phyloP scores from a whole-genome alignment of 64 coral and sea anemone genomes.

The Montipora capricornis region DNA sequence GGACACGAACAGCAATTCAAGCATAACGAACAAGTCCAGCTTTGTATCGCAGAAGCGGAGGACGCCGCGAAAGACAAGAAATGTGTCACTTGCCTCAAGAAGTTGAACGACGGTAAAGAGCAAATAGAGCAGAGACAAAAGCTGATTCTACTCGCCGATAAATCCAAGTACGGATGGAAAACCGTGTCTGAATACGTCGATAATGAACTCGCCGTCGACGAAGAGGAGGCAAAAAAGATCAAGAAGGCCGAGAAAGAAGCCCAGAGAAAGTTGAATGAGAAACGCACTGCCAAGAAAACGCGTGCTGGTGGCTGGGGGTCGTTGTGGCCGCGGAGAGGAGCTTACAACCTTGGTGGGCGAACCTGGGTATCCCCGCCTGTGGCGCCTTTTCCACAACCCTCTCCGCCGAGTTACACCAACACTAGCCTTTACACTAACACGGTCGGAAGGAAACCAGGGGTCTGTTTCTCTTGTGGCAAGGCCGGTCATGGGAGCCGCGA shows the following conservation, averaged over 20 bases:
- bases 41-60: not conserved
- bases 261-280: conserved; percentile 16
- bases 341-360: too few relatives aligned
- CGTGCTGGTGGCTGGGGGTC: too few relatives aligned
- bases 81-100: not conserved
- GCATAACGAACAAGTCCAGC: not conserved
- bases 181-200: not conserved
- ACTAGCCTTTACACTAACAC: too few relatives aligned
- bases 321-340: too few relatives aligned
- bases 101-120: not conserved
- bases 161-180: not conserved
- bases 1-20: conserved; percentile 6
- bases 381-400: too few relatives aligned
- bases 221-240: conserved; percentile 49
- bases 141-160: not conserved
- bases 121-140: not conserved
- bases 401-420: too few relatives aligned
- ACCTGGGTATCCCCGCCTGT: too few relatives aligned
- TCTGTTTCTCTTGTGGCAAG: too few relatives aligned
- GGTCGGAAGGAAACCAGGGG: too few relatives aligned
- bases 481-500: too few relatives aligned
- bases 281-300: not conserved
- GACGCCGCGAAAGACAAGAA: not conserved
- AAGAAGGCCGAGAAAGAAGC: too few relatives aligned
- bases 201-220: not conserved